phyloP scores from a whole-genome alignment of 2,888 invertebrate genomes.

The Leptinotarsa tumamoca region DNA sequence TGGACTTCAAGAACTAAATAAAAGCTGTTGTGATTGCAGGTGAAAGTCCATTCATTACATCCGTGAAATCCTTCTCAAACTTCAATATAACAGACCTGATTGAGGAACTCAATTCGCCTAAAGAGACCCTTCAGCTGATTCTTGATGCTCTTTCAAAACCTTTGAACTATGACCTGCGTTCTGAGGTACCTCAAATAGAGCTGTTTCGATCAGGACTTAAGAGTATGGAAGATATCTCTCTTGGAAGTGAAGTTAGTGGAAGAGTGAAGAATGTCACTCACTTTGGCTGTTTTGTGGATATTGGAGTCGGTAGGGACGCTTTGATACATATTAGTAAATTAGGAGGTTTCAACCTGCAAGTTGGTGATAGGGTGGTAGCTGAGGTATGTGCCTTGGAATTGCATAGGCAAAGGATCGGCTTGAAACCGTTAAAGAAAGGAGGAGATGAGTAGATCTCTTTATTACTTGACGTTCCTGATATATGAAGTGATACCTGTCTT shows the following conservation, averaged over 20 bases:
- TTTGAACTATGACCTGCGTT: slow-evolving; percentile 80
- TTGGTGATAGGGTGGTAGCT: slow-evolving; percentile 79
- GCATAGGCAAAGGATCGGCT: slow-evolving; percentile 69
- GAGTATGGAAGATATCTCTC: slow-evolving; percentile 74
- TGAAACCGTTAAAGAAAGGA: slow-evolving; percentile 49
- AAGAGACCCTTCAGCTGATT: slow-evolving; percentile 76
- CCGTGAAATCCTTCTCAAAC: slow-evolving; percentile 34
- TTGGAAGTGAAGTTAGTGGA: slow-evolving; percentile 77
- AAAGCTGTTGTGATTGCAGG: background rate
- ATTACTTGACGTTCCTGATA: background rate
- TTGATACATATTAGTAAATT: slow-evolving; percentile 77
- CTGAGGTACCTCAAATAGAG: slow-evolving; percentile 74
- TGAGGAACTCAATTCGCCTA: slow-evolving; percentile 71
- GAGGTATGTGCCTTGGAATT: slow-evolving; percentile 73
- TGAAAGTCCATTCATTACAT: slow-evolving; percentile 41
- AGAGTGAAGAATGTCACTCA: slow-evolving; percentile 86
- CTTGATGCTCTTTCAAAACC: slow-evolving; percentile 80
- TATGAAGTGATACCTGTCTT: no score
- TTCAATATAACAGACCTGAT: slow-evolving; percentile 64
- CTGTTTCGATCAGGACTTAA: slow-evolving; percentile 82
- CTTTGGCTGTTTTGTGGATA: slow-evolving; percentile 93
- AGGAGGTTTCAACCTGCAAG: slow-evolving; percentile 69
- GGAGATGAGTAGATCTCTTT: background rate
- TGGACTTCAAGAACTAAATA: background rate
- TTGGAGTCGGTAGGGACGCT: slow-evolving; percentile 80